Evolutionary conservation across 92 coral and sea anemone species (phyloP).

Genomic region (Zoanthus sociatus): DNA sequence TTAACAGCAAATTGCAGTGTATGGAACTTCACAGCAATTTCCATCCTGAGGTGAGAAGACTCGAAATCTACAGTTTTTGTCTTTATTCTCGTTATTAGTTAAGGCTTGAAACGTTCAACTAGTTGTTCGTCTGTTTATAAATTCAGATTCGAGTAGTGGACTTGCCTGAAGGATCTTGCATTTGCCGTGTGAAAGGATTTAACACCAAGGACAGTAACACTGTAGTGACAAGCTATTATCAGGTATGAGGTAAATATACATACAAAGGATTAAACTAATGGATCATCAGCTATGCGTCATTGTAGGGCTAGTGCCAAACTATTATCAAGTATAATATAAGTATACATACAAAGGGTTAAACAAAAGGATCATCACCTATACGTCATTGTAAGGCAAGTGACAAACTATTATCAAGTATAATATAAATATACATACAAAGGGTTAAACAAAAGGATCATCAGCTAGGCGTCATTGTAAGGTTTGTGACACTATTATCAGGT

Average conservation of each 20-base stretch:
- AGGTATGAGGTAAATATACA: constrained; percentile 61
- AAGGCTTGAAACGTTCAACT: background rate
- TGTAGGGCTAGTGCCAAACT: background rate
- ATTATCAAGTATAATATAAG: constrained; percentile 40
- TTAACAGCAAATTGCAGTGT: constrained; percentile 68
- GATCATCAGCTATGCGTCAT: background rate
- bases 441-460: background rate
- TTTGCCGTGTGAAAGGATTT: constrained; percentile 81
- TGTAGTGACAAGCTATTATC: constrained; percentile 87
- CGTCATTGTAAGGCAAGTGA: too few species aligned
- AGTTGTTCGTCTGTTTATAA: background rate
- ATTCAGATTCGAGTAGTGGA: constrained; percentile 78
- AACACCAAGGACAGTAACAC: constrained; percentile 86
- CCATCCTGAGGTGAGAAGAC: constrained; percentile 76
- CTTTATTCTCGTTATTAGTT: background rate
- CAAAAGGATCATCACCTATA: background rate
- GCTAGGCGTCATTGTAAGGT: too few species aligned
- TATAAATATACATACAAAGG: too few species aligned
- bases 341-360: background rate
- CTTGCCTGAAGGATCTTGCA: constrained; percentile 71
- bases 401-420: too few species aligned
- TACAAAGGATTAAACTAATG: background rate
- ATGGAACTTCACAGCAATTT: constrained; percentile 61
- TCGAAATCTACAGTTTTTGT: background rate
- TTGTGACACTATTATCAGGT: too few species aligned